These are phyloP conservation scores for Penaeus monodon DNA, from an alignment of 2,888 invertebrate genomes.

Conservation along the genomic window DNA sequence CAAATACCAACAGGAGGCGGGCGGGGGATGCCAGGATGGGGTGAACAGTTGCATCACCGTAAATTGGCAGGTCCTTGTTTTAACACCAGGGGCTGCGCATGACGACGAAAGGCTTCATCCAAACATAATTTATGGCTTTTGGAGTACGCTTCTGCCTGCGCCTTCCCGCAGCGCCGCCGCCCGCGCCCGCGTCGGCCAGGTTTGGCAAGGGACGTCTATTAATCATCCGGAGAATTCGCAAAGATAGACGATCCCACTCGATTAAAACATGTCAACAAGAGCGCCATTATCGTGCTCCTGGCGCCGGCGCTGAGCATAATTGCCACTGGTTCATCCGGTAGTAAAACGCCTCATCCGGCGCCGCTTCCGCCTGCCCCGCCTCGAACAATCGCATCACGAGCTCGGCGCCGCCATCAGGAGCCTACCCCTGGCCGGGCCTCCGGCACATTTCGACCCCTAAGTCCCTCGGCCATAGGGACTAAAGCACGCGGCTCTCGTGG, in stretches of 20 bases:
- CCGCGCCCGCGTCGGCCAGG: too few relatives aligned
- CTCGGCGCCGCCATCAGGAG: background rate
- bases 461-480: background rate
- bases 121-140: too few relatives aligned
- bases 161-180: too few relatives aligned
- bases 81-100: background rate
- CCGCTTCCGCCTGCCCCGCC: background rate
- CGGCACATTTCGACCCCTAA: background rate
- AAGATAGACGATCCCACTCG: conserved; percentile 4
- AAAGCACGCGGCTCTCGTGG: background rate
- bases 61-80: background rate
- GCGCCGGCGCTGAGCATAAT: conserved; percentile 9
- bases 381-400: conserved; percentile 21
- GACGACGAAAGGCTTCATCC: background rate
- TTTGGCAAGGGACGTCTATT: too few relatives aligned
- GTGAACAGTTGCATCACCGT: background rate
- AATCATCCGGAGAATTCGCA: too few relatives aligned
- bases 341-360: conserved; percentile 17
- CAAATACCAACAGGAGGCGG: conserved; percentile 6
- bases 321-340: conserved; percentile 17
- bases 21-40: background rate
- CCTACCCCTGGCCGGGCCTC: background rate
- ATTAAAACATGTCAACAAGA: conserved; percentile 25
- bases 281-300: background rate
- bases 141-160: too few relatives aligned